Evolutionary conservation across 2,113 vertebrate species (phyloP).

Genomic region (Leptocoma aspasia): DNA sequence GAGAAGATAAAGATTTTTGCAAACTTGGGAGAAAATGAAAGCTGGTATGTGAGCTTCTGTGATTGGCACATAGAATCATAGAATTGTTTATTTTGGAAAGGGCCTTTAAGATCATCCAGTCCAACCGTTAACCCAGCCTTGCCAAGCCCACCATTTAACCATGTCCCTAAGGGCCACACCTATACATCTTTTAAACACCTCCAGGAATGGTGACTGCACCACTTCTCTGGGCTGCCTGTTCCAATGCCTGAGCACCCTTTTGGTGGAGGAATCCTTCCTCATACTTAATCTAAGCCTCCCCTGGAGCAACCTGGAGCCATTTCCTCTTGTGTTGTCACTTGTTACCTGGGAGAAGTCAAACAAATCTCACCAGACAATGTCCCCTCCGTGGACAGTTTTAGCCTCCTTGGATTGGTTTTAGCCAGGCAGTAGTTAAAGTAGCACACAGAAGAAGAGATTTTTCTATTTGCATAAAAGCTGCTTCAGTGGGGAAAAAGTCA

Average conservation of each 20-base stretch:
- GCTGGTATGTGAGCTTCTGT: accelerated
- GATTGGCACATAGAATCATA: background rate
- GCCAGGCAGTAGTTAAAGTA: background rate
- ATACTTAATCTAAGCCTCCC: background rate
- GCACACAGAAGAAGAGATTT: background rate
- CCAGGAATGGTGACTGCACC: background rate
- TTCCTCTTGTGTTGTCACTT: background rate
- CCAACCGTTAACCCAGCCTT: background rate
- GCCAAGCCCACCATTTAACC: background rate
- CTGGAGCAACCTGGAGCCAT: background rate
- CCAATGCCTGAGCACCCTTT: background rate
- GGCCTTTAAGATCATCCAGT: background rate
- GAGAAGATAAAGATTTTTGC: background rate
- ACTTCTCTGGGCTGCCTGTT: background rate
- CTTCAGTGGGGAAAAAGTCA: background rate
- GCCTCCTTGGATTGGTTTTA: background rate
- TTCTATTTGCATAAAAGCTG: background rate
- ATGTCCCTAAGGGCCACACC: background rate
- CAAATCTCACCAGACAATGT: background rate
- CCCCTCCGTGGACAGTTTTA: background rate
- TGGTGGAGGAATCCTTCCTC: background rate
- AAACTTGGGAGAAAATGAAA: background rate
- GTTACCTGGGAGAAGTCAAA: background rate
- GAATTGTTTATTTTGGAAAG: background rate
- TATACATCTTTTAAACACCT: background rate